Evolutionary conservation across 1,140 invertebrate genomes (phyloP).

Genomic region (Hesperophylax magnus): DNA sequence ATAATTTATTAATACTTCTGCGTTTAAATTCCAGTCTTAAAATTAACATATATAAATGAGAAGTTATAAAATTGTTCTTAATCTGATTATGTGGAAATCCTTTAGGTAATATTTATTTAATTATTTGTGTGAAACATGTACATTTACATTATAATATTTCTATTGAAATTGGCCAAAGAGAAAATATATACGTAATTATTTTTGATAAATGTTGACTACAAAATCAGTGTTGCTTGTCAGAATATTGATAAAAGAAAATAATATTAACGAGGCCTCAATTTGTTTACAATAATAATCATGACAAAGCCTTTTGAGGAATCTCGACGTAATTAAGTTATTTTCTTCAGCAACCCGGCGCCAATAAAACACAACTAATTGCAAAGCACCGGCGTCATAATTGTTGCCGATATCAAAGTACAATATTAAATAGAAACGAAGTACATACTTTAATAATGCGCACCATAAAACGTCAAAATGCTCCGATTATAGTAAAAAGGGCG

Average conservation of each 20-base stretch:
- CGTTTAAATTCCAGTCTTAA: too few relatives aligned
- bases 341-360: conserved; percentile 8
- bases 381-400: conserved; percentile 21
- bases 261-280: conserved; percentile 9
- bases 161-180: too few relatives aligned
- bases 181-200: not conserved
- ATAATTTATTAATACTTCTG: too few relatives aligned
- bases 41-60: too few relatives aligned
- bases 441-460: conserved; percentile 14
- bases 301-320: conserved; percentile 31
- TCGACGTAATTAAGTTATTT: conserved; percentile 15
- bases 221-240: conserved; percentile 9
- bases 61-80: too few relatives aligned
- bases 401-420: conserved; percentile 17
- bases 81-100: too few relatives aligned
- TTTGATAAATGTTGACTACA: not conserved
- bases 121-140: too few relatives aligned
- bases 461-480: conserved; percentile 31
- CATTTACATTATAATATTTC: too few relatives aligned
- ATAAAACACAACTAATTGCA: conserved; percentile 30
- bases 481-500: conserved; percentile 8
- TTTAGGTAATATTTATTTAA: too few relatives aligned
- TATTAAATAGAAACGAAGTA: not conserved
- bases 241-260: not conserved
- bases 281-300: conserved; percentile 23